Conservation (phyloP, 2,888 invertebrate genomes). For the Synergus umbraculus region DNA sequence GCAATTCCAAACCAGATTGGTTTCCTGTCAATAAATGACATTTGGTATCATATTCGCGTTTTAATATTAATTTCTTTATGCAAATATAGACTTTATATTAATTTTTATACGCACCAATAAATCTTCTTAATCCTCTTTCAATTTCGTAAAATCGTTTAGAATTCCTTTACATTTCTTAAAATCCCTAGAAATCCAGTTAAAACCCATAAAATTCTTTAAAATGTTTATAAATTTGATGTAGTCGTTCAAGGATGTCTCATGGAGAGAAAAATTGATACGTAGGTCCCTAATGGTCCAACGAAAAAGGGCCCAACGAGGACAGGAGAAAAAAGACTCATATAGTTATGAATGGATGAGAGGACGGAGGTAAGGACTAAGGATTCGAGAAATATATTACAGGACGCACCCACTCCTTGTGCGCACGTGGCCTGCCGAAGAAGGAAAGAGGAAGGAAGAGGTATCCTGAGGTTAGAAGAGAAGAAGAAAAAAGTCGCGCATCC, state of each 20-base stretch:
- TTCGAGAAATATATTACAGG: slow-evolving; percentile 72
- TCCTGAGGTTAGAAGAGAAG: slow-evolving; percentile 36
- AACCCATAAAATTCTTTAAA: too few relatives aligned
- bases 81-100: too few relatives aligned
- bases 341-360: slow-evolving; percentile 74
- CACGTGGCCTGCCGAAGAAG: slow-evolving; percentile 60
- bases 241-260: neutral
- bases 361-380: slow-evolving; percentile 67
- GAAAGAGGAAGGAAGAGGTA: slow-evolving; percentile 45
- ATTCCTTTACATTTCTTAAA: too few relatives aligned
- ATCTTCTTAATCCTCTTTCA: too few relatives aligned
- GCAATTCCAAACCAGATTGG: slow-evolving; percentile 1
- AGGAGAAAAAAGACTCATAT: slow-evolving; percentile 72
- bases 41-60: too few relatives aligned
- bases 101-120: too few relatives aligned
- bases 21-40: too few relatives aligned
- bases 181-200: too few relatives aligned
- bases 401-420: slow-evolving; percentile 69
- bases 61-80: too few relatives aligned
- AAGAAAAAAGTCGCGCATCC: slow-evolving; percentile 52
- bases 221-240: too few relatives aligned
- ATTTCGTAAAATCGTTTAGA: too few relatives aligned
- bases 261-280: slow-evolving; percentile 74
- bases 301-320: slow-evolving; percentile 71
- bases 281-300: slow-evolving; percentile 72